phyloP scores from a whole-genome alignment of 2,888 invertebrate genomes.

The Lomographa bimaculata region DNA sequence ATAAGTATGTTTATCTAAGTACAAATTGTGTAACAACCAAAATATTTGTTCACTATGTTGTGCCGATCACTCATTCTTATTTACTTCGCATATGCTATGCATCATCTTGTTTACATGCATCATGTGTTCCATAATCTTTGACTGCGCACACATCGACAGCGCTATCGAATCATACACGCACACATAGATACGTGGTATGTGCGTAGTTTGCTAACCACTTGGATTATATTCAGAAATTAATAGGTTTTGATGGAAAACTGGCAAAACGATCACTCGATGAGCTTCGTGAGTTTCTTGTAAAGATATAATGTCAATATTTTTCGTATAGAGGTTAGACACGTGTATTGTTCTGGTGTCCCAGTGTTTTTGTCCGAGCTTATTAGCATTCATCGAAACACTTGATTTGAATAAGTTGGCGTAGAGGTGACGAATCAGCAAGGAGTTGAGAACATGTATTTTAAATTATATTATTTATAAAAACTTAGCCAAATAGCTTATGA shows the following conservation, averaged over 20 bases:
- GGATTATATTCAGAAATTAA: conserved; percentile 18
- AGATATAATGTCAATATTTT: conserved; percentile 12
- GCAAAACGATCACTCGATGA: conserved; percentile 12
- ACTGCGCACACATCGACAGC: conserved; percentile 38
- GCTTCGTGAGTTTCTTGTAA: not conserved
- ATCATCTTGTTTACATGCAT: conserved; percentile 18
- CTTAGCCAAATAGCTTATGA: too few relatives aligned
- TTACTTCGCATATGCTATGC: conserved; percentile 10
- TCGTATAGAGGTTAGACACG: conserved; percentile 5
- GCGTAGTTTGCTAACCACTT: conserved; percentile 50
- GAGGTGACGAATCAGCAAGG: too few relatives aligned
- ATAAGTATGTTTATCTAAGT: too few relatives aligned
- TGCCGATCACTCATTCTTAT: not conserved
- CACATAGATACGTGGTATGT: conserved; percentile 38
- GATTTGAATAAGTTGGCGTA: not conserved
- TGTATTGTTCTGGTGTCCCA: not conserved
- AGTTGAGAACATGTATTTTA: too few relatives aligned
- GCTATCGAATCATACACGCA: conserved; percentile 36
- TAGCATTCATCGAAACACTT: conserved; percentile 1
- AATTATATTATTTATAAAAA: too few relatives aligned
- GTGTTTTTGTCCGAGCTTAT: not conserved
- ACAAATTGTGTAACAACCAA: not conserved
- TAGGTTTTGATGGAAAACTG: conserved; percentile 14
- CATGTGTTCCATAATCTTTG: conserved; percentile 40
- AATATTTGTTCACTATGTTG: not conserved